Percentiles rank a stretch among this genome's conserved stretches.
phyloP scores from a whole-genome alignment of 2,797 vertebrate species.

The Microchirus variegatus region DNA sequence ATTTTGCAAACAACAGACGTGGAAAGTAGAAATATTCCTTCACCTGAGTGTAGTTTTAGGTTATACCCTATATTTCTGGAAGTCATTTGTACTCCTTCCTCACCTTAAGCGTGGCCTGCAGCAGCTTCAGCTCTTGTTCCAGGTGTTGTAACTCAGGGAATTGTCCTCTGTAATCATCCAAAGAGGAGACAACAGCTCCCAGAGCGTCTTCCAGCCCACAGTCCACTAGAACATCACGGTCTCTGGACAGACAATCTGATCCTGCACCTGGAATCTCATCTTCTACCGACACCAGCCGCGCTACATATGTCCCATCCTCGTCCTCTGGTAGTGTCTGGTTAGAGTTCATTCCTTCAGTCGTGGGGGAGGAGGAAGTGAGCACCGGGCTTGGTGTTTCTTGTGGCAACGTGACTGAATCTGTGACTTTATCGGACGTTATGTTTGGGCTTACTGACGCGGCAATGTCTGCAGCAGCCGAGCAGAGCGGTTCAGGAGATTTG shows the following conservation, averaged over 20 bases:
- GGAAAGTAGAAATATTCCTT: neutral
- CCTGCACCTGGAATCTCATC: constrained; percentile 44
- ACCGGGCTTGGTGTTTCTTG: constrained; percentile 22
- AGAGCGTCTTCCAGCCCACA: constrained; percentile 88
- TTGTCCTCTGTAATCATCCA: constrained; percentile 95
- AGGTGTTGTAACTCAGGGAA: constrained; percentile 92
- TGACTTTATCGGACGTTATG: neutral
- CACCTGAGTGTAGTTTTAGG: neutral
- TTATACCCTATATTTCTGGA: neutral
- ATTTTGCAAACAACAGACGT: neutral
- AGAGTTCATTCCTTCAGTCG: constrained; percentile 9
- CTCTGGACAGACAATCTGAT: constrained; percentile 25
- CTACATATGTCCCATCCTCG: constrained; percentile 44
- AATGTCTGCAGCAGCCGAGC: constrained; percentile 10
- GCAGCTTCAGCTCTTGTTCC: constrained; percentile 88
- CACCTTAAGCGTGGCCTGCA: constrained; percentile 91
- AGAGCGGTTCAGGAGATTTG: constrained; percentile 38
- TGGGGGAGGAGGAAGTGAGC: constrained; percentile 1
- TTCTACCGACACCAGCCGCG: constrained; percentile 56
- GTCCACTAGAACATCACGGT: constrained; percentile 63
- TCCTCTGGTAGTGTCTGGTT: constrained; percentile 4
- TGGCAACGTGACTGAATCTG: constrained; percentile 1
- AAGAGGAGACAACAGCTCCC: constrained; percentile 82
- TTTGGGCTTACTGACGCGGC: constrained; percentile 8
- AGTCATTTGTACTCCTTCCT: constrained; percentile 39